Evolutionary conservation across 2,888 invertebrate genomes (phyloP).

Genomic region (Mylabris sibirica): DNA sequence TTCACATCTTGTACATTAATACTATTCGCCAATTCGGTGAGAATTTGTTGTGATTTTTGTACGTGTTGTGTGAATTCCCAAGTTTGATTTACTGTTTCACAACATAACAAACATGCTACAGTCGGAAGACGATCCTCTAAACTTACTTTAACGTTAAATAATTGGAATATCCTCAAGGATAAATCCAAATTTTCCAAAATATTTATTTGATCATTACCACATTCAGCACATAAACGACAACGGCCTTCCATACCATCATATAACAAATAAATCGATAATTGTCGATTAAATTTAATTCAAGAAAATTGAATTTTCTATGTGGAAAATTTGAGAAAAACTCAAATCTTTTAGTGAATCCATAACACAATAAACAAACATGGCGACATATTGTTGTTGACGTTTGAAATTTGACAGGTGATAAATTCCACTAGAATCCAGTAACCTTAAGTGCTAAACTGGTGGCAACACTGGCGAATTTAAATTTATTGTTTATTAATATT

Average conservation of each 20-base stretch:
- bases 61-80: constrained; percentile 58
- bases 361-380: constrained; percentile 30
- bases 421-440: background rate
- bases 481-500: too few species aligned
- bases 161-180: constrained; percentile 52
- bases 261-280: background rate
- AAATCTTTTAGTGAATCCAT: constrained; percentile 18
- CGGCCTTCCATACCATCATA: constrained; percentile 51
- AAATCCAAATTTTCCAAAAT: constrained; percentile 53
- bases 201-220: constrained; percentile 47
- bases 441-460: background rate
- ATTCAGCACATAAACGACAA: constrained; percentile 60
- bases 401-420: constrained; percentile 15
- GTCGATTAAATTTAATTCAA: background rate
- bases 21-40: constrained; percentile 25
- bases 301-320: background rate
- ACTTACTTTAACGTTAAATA: constrained; percentile 57
- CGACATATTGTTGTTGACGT: constrained; percentile 18
- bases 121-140: constrained; percentile 54
- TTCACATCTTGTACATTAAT: constrained; percentile 18
- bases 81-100: constrained; percentile 55
- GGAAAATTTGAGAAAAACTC: background rate
- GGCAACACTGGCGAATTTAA: background rate
- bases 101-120: constrained; percentile 55
- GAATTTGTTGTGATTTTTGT: constrained; percentile 57